A percentile compares a stretch with the other conserved stretches of the same genome.
Conservation (phyloP, 2,797 vertebrate genomes). For the Orientallactaga sibirica region DNA sequence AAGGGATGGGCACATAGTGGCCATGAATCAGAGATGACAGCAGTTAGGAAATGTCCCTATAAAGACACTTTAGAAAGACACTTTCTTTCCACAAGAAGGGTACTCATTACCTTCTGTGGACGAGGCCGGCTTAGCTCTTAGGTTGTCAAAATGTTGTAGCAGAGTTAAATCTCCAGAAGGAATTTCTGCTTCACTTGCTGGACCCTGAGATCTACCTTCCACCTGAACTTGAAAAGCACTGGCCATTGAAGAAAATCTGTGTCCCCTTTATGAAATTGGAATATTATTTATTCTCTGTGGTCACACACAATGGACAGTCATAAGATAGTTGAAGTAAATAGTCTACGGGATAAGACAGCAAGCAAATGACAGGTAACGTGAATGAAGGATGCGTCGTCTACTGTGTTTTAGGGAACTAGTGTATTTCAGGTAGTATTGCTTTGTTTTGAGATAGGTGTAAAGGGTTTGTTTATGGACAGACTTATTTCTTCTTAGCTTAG, state of each 20-base stretch:
- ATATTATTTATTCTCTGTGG: background rate
- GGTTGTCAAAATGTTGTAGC: background rate
- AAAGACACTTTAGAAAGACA: background rate
- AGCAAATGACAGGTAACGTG: background rate
- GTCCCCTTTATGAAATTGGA: background rate
- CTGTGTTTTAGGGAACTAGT: conserved; percentile 7
- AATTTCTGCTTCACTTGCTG: background rate
- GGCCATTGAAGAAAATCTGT: background rate
- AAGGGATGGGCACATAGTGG: background rate
- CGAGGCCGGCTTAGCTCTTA: background rate
- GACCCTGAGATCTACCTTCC: background rate
- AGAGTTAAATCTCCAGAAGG: background rate
- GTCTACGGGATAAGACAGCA: background rate
- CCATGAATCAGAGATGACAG: background rate
- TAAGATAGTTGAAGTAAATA: conserved; percentile 30
- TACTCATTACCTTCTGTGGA: background rate
- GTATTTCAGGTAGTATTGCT: background rate
- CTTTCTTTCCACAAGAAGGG: background rate
- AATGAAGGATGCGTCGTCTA: conserved; percentile 39
- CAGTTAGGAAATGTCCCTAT: background rate
- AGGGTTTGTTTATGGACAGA: background rate
- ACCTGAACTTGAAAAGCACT: background rate
- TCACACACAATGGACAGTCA: background rate
- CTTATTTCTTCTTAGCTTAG: background rate
- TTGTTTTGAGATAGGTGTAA: conserved; percentile 25